These are phyloP conservation scores for Lithosia quadra DNA, from an alignment of 2,888 invertebrate genomes.

Conservation along the genomic window DNA sequence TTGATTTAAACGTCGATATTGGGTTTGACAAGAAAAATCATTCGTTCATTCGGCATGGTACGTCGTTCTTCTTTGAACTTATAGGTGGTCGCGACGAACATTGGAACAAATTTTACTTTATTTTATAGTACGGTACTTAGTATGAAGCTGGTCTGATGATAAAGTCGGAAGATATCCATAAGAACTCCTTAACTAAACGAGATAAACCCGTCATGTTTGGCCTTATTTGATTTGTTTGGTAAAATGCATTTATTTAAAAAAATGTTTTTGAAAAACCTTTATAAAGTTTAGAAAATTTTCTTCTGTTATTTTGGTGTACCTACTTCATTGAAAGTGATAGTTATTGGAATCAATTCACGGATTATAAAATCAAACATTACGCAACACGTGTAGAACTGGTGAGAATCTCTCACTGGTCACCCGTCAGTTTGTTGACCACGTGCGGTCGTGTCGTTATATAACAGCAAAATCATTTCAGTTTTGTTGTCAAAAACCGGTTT, in stretches of 20 bases:
- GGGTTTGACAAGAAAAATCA: conserved; percentile 16
- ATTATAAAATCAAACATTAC: not conserved
- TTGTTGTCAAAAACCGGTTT: not conserved
- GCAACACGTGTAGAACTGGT: not conserved
- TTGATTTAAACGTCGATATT: conserved; percentile 9
- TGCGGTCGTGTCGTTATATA: not conserved
- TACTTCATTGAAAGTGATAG: not conserved
- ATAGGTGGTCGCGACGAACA: conserved; percentile 6
- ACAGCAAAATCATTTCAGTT: not conserved
- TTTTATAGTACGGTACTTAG: not conserved
- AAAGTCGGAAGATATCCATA: no score
- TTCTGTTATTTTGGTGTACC: not conserved
- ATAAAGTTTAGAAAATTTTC: no score
- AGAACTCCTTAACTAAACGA: no score
- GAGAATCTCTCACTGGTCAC: not conserved
- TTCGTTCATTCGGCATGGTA: not conserved
- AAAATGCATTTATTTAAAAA: no score
- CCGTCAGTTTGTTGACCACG: not conserved
- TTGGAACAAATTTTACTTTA: conserved; percentile 3
- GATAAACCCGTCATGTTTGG: no score
- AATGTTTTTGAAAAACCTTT: no score
- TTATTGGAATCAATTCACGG: not conserved
- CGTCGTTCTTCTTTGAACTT: conserved; percentile 5
- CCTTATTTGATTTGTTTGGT: no score
- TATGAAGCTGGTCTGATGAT: no score